Conservation (phyloP, 2,797 vertebrate genomes). For the Anguilla obscura region DNA sequence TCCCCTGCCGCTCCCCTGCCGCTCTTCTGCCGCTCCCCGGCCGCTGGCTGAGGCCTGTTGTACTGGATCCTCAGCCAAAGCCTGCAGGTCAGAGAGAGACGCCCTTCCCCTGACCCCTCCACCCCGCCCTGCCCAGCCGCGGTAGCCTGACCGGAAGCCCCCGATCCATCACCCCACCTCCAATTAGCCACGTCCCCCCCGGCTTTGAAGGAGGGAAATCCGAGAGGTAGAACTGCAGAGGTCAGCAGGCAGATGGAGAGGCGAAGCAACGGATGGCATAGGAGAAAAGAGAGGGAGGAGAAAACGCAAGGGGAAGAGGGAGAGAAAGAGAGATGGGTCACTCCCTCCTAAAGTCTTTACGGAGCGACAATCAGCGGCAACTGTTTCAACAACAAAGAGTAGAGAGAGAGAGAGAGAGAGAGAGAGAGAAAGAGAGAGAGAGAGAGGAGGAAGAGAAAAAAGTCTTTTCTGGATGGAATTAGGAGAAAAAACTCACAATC, state of each 20-base stretch:
- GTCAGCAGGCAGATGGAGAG: constrained; percentile 78
- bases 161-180: constrained; percentile 72
- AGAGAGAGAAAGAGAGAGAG: background rate
- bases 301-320: constrained; percentile 45
- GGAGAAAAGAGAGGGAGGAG: constrained; percentile 50
- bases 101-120: constrained; percentile 71
- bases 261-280: constrained; percentile 56
- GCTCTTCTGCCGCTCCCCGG: constrained; percentile 38
- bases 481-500: background rate
- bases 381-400: constrained; percentile 72
- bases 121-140: constrained; percentile 64
- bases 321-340: constrained; percentile 73
- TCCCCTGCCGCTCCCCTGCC: constrained; percentile 36
- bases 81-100: constrained; percentile 71
- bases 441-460: background rate
- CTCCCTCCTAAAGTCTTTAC: constrained; percentile 61
- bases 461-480: background rate
- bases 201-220: constrained; percentile 74
- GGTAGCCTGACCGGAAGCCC: constrained; percentile 61
- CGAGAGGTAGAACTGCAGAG: constrained; percentile 75
- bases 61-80: constrained; percentile 65
- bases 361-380: constrained; percentile 74
- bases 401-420: background rate
- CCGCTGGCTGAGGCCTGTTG: constrained; percentile 59
- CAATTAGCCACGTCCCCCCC: constrained; percentile 75